Base-by-base conservation (phyloP, 2,888 invertebrate species). In the Cactoblastis cactorum region DNA sequence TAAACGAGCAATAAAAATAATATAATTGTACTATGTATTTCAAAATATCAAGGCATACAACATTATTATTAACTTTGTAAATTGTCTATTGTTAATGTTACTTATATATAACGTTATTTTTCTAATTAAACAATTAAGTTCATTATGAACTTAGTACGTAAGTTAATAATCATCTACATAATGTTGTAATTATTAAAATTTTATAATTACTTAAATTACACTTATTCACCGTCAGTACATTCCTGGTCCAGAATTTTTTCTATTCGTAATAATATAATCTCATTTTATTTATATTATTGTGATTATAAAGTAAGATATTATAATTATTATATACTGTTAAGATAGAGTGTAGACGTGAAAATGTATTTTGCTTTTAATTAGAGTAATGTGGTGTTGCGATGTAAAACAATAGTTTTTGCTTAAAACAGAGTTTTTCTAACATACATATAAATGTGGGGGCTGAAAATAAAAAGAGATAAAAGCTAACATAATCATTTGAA, bases 101-200 rank as follows among this genome's bases (percentile, higher is more conserved):
- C 55, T 63, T 55, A 58, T 59, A 63, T 55, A 59, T 59, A 57
- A 57, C 60, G 55, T 62, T 70, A 69, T 74, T 71, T 73, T 74
- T 71, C 59, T 72, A 70, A 56, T 59, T 59, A 59, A 56, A 56
- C 49, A 51, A 63, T 67, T 64, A 48, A 60, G 60, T 64, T 70
- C 62, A 48, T 54, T 19, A 61, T 60, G 58, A 63, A 70, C 57
- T 49, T 59, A 53, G 51, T 64, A 62, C 61, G 56, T 60, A 64
- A 65, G 63, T 63, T 61, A 15, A 64, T 54, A 51, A 52, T 55
- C 53, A 47, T 58, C 51, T 53, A 14, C 35, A n/a, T 56, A 51
- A 51, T 45, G 50, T 34, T 51, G 47, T 49, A 53, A 12, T 37
- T 14, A 51, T 51, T 49, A 50, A 52, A 55, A 41, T 37, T 52